phyloP scores from a whole-genome alignment of 2,888 invertebrate species.

The Argynnis bischoffii region DNA sequence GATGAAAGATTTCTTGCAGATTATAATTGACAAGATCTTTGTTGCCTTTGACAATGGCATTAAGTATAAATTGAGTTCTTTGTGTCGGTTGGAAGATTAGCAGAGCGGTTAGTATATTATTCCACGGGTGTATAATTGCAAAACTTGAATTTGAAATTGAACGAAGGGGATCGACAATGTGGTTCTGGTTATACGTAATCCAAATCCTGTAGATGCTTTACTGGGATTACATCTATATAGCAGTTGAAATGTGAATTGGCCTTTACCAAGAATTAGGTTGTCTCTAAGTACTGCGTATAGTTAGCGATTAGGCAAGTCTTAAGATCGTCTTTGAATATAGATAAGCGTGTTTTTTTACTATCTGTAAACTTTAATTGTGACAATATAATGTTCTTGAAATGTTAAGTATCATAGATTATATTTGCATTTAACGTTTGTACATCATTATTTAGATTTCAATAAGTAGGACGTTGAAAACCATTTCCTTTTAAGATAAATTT shows the following conservation, averaged over 20 bases:
- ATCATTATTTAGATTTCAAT: too few relatives aligned
- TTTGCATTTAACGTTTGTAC: too few relatives aligned
- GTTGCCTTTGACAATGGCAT: slow-evolving; percentile 73
- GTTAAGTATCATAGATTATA: not conserved
- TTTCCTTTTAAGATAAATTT: too few relatives aligned
- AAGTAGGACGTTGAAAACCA: too few relatives aligned
- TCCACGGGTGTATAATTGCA: slow-evolving; percentile 59
- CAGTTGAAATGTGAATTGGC: slow-evolving; percentile 33
- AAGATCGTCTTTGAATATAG: slow-evolving; percentile 18
- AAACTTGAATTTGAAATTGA: slow-evolving; percentile 63
- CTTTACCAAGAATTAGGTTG: slow-evolving; percentile 32
- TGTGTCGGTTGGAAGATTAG: slow-evolving; percentile 71
- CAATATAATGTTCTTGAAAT: not conserved
- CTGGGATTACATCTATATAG: slow-evolving; percentile 57
- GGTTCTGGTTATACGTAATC: slow-evolving; percentile 67
- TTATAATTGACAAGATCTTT: slow-evolving; percentile 82
- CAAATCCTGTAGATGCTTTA: slow-evolving; percentile 58
- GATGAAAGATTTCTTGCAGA: slow-evolving; percentile 72
- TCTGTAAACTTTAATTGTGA: not conserved
- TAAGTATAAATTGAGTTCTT: slow-evolving; percentile 68
- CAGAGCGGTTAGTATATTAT: slow-evolving; percentile 55
- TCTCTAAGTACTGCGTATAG: slow-evolving; percentile 20
- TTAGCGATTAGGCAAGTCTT: slow-evolving; percentile 27
- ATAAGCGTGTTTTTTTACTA: slow-evolving; percentile 3
- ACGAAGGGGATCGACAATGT: slow-evolving; percentile 58